Conservation (phyloP, 2,888 invertebrate genomes). For the Torymus aiolomorphi region DNA sequence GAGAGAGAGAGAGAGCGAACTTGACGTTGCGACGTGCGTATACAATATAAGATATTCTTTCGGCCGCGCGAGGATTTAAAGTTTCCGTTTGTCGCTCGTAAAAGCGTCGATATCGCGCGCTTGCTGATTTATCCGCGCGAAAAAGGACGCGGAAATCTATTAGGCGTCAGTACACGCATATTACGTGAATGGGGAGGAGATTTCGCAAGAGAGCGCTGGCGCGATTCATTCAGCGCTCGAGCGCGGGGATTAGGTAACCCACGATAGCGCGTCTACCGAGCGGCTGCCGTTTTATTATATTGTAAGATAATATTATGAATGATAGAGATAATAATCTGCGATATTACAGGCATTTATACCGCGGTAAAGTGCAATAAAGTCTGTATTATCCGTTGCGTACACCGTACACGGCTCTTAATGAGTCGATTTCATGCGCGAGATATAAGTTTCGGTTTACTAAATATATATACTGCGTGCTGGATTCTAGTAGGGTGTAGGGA, state of each 20-base stretch:
- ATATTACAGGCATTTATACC: slow-evolving; percentile 29
- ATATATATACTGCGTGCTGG: not conserved
- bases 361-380: slow-evolving; percentile 33
- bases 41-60: too few relatives aligned
- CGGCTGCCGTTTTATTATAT: slow-evolving; percentile 25
- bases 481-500: too few relatives aligned
- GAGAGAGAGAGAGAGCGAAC: too few relatives aligned
- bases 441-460: slow-evolving; percentile 29
- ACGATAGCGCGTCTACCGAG: not conserved
- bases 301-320: slow-evolving; percentile 30
- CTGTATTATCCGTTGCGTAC: slow-evolving; percentile 4
- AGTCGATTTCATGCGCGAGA: not conserved
- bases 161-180: not conserved
- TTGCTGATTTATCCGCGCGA: not conserved
- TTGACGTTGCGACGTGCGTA: too few relatives aligned
- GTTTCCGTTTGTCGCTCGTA: slow-evolving; percentile 3
- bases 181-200: slow-evolving; percentile 16
- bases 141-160: not conserved
- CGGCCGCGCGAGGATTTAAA: not conserved
- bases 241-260: not conserved
- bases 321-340: slow-evolving; percentile 39
- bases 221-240: slow-evolving; percentile 17
- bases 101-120: slow-evolving; percentile 5
- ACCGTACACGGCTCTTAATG: not conserved
- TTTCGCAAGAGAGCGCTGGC: not conserved